Evolutionary conservation across 1,140 invertebrate species (phyloP).

Genomic region (Myzus persicae): DNA sequence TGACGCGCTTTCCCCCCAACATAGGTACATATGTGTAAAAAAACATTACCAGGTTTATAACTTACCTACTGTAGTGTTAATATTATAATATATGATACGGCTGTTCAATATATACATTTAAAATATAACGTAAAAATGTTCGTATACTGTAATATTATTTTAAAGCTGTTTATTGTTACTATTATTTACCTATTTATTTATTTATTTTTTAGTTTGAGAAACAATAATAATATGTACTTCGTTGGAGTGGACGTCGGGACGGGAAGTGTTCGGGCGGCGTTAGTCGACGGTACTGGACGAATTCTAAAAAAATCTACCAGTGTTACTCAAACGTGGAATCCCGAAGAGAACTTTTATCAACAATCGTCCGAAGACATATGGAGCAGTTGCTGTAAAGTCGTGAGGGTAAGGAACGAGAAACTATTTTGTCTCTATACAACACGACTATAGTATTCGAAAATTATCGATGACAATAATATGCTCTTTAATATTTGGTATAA

Average conservation of each 20-base stretch:
- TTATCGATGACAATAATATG: not conserved
- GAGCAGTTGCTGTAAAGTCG: slow-evolving; percentile 73
- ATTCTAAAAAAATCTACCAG: slow-evolving; percentile 72
- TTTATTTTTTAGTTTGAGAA: not conserved
- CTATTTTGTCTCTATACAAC: not conserved
- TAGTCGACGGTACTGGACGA: slow-evolving; percentile 75
- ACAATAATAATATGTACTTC: slow-evolving; percentile 68
- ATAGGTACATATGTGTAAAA: no score
- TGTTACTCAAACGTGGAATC: slow-evolving; percentile 80
- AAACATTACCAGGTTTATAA: no score
- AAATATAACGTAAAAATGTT: not conserved
- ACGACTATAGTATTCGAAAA: not conserved
- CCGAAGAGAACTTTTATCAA: slow-evolving; percentile 81
- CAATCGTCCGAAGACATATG: slow-evolving; percentile 94
- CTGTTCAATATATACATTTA: not conserved
- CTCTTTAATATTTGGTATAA: not conserved
- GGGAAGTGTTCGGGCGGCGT: slow-evolving; percentile 83
- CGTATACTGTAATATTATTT: no score
- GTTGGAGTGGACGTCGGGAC: slow-evolving; percentile 95
- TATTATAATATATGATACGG: not conserved
- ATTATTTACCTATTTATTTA: not conserved
- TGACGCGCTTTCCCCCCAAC: not conserved
- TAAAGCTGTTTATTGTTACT: not conserved
- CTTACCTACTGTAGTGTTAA: no score
- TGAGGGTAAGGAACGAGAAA: slow-evolving; percentile 70